A percentile compares a stretch with the other conserved stretches of the same genome.
phyloP scores from a whole-genome alignment of 1,140 invertebrate species.

The Ceratosolen solmsi region DNA sequence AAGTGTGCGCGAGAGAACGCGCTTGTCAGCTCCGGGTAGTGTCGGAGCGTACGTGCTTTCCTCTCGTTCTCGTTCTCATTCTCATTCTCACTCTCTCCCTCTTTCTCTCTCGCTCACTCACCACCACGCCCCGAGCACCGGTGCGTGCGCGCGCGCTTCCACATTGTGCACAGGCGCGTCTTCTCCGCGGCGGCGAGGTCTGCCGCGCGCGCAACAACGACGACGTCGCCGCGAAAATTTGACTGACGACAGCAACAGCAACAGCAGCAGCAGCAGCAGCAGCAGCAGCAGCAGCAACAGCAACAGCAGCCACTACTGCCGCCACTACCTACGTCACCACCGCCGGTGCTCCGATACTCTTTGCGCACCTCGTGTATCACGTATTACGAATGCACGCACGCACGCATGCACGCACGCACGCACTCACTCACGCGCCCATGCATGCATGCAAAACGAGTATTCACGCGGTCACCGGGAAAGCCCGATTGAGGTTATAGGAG shows the following conservation, averaged over 20 bases:
- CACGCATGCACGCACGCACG: neutral
- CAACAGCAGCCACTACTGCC: neutral
- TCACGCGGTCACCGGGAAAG: too few species aligned
- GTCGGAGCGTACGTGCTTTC: conserved; percentile 53
- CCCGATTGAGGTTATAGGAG: neutral
- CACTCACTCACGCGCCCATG: too few species aligned
- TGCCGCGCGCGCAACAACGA: neutral
- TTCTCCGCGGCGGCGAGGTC: conserved; percentile 26
- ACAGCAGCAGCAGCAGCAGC: neutral
- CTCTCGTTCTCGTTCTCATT: neutral
- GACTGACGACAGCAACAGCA: conserved; percentile 24
- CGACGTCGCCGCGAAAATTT: conserved; percentile 45
- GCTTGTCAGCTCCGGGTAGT: neutral
- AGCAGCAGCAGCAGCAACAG: neutral
- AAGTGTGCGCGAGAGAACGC: neutral
- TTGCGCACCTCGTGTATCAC: conserved; percentile 45
- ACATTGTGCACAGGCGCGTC: conserved; percentile 43
- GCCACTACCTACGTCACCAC: neutral
- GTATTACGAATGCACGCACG: neutral
- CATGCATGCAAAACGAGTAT: too few species aligned
- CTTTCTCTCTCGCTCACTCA: conserved; percentile 32
- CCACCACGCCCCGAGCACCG: conserved; percentile 54
- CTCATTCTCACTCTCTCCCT: conserved; percentile 49
- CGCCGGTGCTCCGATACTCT: neutral
- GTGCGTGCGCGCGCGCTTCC: neutral